Evolutionary conservation across 2,113 vertebrate species (phyloP), one percentile per base, ranked within the genome.

Genomic region (Lepus americanus): DNA sequence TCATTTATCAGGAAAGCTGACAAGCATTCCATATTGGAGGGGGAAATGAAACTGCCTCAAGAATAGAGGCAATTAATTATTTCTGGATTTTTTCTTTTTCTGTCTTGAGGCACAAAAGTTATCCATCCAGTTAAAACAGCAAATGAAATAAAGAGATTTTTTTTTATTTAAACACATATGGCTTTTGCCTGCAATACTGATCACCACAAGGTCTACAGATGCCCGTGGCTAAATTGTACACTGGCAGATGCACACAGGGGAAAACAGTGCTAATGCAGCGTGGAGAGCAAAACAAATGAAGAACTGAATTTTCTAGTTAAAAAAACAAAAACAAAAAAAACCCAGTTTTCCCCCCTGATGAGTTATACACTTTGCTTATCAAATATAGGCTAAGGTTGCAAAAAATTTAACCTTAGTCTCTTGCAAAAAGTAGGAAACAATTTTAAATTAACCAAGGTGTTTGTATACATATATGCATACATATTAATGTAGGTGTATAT

Each of bases 1-100:
- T 99, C 99, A 99, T 99, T 99, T 99, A 99, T 99, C 99, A 99
- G 98, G 92, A 97, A 98, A 98, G 98, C 99, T 99, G 99, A 99
- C 99, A 99, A 99, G 99, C 99, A 98, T 99, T 99, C 99, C 99
- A 99, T 99, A 99, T 99, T 99, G 99, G 98, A 98, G 98, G 98
- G 98, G 98, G 98, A 98, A 98, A 99, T 98, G 98, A 98, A 99
- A 99, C 98, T 98, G 98, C 98, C 98, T 98, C 98, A 98, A 99
- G 98, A 99, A 98, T 98, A 98, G 98, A 98, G 98, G 99, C 99
- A 99, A 99, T 99, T 99, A 99, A 99, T 99, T 99, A 99, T 98
- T 98, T 99, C 98, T 98, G 98, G 99, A 98, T 98, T 99, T 99
- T 98, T 98, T 98, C 98, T 98, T 98, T 97, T 97, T 98, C 98